These are phyloP conservation scores for Drosophila bocqueti DNA, from an alignment of 1,140 invertebrate genomes.

Conservation along the genomic window DNA sequence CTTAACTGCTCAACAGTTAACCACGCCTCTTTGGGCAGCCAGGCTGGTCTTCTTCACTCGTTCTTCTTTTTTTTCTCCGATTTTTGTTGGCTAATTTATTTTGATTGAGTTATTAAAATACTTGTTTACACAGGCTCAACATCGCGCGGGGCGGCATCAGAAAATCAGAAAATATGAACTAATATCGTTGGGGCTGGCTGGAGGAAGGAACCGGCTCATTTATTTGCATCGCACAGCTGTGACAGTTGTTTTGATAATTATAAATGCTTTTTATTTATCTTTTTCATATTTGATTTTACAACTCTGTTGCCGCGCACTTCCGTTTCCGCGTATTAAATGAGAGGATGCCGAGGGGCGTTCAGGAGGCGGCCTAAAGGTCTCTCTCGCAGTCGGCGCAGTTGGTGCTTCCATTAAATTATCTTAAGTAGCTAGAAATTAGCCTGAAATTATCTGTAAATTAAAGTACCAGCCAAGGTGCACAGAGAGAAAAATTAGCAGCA, in stretches of 20 bases:
- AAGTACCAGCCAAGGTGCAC: slow-evolving; percentile 7
- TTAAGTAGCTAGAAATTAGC: slow-evolving; percentile 36
- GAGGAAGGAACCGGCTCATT: slow-evolving; percentile 32
- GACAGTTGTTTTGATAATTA: slow-evolving; percentile 46
- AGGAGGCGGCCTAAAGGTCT: neutral
- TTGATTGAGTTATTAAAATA: slow-evolving; percentile 79
- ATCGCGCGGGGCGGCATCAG: neutral
- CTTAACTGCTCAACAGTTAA: slow-evolving; percentile 41
- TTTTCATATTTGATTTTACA: slow-evolving; percentile 35
- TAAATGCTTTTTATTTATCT: slow-evolving; percentile 27
- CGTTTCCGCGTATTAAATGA: slow-evolving; percentile 51
- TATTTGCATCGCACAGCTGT: slow-evolving; percentile 33
- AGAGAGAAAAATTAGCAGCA: neutral
- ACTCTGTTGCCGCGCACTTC: slow-evolving; percentile 32
- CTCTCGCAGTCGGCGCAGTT: neutral
- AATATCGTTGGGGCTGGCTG: slow-evolving; percentile 16
- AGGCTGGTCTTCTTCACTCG: slow-evolving; percentile 7
- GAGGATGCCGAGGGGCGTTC: slow-evolving; percentile 20
- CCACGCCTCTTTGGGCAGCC: slow-evolving; percentile 16
- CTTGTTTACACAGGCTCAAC: slow-evolving; percentile 67
- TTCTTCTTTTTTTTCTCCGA: too few relatives aligned
- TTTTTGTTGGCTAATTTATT: slow-evolving; percentile 47
- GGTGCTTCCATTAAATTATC: slow-evolving; percentile 33
- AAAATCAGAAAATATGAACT: slow-evolving; percentile 28
- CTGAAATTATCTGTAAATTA: slow-evolving; percentile 43